Base-by-base conservation (phyloP, 2,113 vertebrate genomes). In the Phycodurus eques region DNA sequence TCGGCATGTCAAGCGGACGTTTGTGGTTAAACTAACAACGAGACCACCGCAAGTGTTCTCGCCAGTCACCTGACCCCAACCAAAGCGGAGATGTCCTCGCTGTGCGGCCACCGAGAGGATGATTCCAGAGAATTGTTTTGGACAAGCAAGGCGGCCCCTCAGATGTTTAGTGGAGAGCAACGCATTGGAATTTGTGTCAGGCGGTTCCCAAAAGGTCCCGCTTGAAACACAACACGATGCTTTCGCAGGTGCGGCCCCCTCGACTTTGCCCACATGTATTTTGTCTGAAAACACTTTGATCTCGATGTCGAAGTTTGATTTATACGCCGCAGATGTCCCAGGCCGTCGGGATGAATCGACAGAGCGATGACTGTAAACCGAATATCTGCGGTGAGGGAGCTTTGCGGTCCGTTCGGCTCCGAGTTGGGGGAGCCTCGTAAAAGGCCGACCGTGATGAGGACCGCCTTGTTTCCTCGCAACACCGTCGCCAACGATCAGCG, bases 271-370 rank as follows among this genome's bases (percentile, higher is more conserved):
- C 5, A 15, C 31, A 35, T 11, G n/a, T 11, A n/a, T 56, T 56
- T 54, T 8, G 49, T 14, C 49, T 20, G 5, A 51, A 19, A 22
- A 81, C 81, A 79, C 64, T 33, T 70, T 68, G 69, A 27, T 68
- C 46, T 80, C 78, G 17, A 35, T 19, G 14, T 61, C 59, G 17
- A 19, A 39, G 63, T 20, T 63, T 87, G 86, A 89, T 89, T 88
- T 90, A 89, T 82, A 67, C 57, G 35, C 42, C 78, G 65, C 90
- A 90, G 85, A 87, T 91, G 89, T 87, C 85, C 73, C 57, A 59
- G 70, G 77, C 72, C 82, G 59, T 79, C 82, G 79, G 73, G 81
- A 83, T 35, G 59, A 61, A 12, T 35, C 59, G 15, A 22, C 53
- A 35, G 14, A 61, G 59, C 14, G 59, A 35, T 15, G 59, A 35